Conservation (phyloP, 1,140 invertebrate genomes). For the Brachionus koreanus region DNA sequence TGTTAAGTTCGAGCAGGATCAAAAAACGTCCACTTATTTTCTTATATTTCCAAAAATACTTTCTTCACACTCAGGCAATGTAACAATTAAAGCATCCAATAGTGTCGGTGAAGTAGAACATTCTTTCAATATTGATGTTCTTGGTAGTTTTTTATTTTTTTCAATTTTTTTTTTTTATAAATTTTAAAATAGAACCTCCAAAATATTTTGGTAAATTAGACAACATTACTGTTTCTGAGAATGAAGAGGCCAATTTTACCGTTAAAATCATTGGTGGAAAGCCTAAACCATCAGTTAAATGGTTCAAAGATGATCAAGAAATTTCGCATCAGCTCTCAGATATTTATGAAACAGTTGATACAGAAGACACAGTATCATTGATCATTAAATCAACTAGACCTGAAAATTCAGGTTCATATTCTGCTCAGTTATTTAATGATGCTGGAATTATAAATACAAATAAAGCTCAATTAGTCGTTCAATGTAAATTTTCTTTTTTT, state of each 20-base stretch:
- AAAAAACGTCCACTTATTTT: neutral
- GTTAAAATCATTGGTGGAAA: constrained; percentile 31
- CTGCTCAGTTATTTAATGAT: neutral
- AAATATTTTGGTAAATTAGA: constrained; percentile 28
- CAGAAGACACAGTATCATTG: constrained; percentile 22
- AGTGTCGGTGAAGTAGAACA: constrained; percentile 2
- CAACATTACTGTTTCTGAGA: constrained; percentile 13
- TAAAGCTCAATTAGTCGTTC: neutral
- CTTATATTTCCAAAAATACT: neutral
- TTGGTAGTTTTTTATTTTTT: neutral
- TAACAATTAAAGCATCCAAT: constrained; percentile 11
- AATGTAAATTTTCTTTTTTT: constrained; percentile 3
- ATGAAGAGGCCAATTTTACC: neutral
- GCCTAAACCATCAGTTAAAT: constrained; percentile 27
- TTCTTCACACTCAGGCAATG: neutral
- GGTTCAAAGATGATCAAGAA: constrained; percentile 43
- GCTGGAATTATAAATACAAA: neutral
- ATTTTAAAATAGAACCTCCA: neutral
- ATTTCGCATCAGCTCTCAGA: neutral
- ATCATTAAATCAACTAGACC: constrained; percentile 23
- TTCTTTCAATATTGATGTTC: neutral
- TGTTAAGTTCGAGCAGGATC: constrained; percentile 3
- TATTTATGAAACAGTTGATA: constrained; percentile 12
- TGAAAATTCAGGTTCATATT: neutral
- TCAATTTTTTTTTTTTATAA: neutral